Evolutionary conservation across 2,113 vertebrate genomes (phyloP).

Genomic region (Anseranas semipalmata): DNA sequence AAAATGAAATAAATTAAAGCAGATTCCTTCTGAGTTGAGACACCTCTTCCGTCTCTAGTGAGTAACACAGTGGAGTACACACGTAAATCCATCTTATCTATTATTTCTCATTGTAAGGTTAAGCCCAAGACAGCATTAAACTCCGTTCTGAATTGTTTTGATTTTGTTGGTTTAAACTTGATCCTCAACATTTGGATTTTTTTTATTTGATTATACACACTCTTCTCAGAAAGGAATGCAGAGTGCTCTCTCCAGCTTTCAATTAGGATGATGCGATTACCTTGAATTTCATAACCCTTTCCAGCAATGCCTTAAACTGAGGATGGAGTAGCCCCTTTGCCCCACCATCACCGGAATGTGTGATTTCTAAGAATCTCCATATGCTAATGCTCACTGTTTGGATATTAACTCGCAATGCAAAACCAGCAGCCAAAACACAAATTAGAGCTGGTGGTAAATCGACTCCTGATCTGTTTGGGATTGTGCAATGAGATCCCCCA

Average conservation of each 20-base stretch:
- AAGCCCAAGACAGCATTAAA: neutral
- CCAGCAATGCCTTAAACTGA: neutral
- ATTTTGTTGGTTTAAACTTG: conserved; percentile 52
- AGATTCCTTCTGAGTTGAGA: neutral
- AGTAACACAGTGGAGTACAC: neutral
- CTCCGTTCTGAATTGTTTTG: conserved; percentile 16
- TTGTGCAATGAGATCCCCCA: neutral
- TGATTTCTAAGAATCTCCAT: conserved; percentile 54
- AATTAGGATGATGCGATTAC: conserved; percentile 17
- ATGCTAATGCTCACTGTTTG: neutral
- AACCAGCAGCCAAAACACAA: conserved; percentile 55
- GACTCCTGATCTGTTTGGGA: conserved; percentile 25
- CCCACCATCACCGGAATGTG: neutral
- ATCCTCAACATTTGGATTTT: neutral
- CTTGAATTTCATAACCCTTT: neutral
- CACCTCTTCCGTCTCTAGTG: neutral
- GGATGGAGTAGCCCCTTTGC: neutral
- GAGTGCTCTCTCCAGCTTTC: neutral
- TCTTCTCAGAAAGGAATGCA: conserved; percentile 38
- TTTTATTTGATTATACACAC: conserved; percentile 29
- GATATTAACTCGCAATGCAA: conserved; percentile 29
- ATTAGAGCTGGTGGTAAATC: conserved; percentile 50
- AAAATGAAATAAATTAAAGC: conserved; percentile 26
- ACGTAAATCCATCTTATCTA: conserved; percentile 31
- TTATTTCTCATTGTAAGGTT: neutral